Evolutionary conservation across 2,797 vertebrate species (phyloP).

Genomic region (Champsocephalus gunnari): DNA sequence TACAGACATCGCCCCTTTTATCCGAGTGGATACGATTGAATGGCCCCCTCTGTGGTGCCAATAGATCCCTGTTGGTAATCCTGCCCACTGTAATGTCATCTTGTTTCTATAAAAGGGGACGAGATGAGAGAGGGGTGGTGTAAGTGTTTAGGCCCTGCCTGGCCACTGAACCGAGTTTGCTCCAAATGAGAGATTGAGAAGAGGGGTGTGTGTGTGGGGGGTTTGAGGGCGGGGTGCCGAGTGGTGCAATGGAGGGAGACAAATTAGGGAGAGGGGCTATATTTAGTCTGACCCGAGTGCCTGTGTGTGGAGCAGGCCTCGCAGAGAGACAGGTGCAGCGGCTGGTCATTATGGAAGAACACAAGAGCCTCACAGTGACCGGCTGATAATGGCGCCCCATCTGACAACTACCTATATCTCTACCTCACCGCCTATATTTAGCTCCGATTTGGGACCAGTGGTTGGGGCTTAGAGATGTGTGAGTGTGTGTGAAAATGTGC

Average conservation of each 20-base stretch:
- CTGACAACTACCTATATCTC: constrained; percentile 73
- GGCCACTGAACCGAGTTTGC: constrained; percentile 39
- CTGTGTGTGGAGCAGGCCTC: constrained; percentile 68
- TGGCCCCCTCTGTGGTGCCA: constrained; percentile 69
- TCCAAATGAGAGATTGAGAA: constrained; percentile 55
- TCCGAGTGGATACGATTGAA: constrained; percentile 54
- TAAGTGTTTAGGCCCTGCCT: constrained; percentile 41
- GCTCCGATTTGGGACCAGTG: constrained; percentile 46
- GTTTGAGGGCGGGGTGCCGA: constrained; percentile 34
- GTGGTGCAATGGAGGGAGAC: constrained; percentile 46
- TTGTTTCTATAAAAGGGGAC: constrained; percentile 78
- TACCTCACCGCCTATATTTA: constrained; percentile 77
- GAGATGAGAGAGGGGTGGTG: constrained; percentile 47
- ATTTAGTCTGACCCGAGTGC: constrained; percentile 84
- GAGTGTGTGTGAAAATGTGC: constrained; percentile 39
- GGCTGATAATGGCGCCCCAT: constrained; percentile 80
- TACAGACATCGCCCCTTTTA: constrained; percentile 52
- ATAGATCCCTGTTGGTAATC: constrained; percentile 71
- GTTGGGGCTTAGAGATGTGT: constrained; percentile 37
- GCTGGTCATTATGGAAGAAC: constrained; percentile 80
- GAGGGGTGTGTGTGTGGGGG: constrained; percentile 18
- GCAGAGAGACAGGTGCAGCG: constrained; percentile 83
- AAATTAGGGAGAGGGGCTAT: constrained; percentile 70
- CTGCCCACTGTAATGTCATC: constrained; percentile 72
- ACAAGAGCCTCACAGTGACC: constrained; percentile 72